A percentile compares a stretch with the other conserved stretches of the same genome.
Conservation (phyloP, 2,888 invertebrate species). For the Cataglyphis altisquamis region DNA sequence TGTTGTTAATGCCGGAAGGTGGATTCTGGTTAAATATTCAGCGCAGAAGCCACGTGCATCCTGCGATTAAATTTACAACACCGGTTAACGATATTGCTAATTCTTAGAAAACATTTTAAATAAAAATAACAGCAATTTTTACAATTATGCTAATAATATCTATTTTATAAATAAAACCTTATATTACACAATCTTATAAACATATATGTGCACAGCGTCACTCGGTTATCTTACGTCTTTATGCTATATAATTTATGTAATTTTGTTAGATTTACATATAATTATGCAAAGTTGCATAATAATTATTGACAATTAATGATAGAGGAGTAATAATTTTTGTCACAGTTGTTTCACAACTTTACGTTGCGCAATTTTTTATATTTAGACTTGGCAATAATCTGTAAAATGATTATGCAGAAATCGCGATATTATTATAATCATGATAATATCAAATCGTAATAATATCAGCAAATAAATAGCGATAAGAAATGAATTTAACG, state of each 20-base stretch:
- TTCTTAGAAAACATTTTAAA: not conserved
- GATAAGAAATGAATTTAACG: too few species aligned
- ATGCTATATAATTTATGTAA: too few species aligned
- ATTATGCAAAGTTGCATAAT: too few species aligned
- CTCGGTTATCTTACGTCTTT: not conserved
- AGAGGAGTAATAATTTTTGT: too few species aligned
- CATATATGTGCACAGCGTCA: not conserved
- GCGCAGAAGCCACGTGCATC: slow-evolving; percentile 33
- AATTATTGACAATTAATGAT: too few species aligned
- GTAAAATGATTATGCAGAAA: not conserved
- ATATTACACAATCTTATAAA: not conserved
- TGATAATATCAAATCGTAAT: not conserved
- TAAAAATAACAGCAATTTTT: not conserved
- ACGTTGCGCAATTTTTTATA: not conserved
- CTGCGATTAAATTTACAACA: not conserved
- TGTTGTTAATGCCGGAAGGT: slow-evolving; percentile 59
- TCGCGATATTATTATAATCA: not conserved
- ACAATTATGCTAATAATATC: too few species aligned
- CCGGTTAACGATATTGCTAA: not conserved
- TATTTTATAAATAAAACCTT: too few species aligned
- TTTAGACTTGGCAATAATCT: not conserved
- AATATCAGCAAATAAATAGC: not conserved
- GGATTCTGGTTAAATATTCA: slow-evolving; percentile 70
- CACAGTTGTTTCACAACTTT: too few species aligned
- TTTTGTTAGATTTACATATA: too few species aligned